Conservation (phyloP, 2,113 vertebrate species). For the Eptesicus fuscus region DNA sequence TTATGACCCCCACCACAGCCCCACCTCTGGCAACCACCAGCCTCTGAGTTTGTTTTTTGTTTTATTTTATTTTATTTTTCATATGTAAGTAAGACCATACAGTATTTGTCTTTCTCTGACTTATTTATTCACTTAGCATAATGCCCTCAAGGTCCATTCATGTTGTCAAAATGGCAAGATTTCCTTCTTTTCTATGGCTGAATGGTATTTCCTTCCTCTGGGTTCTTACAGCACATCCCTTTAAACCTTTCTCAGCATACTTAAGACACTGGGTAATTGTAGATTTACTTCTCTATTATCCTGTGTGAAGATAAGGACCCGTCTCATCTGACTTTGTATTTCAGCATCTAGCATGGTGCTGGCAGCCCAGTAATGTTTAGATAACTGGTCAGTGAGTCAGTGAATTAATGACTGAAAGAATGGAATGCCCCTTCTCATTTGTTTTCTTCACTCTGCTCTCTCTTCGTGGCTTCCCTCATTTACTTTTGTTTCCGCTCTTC, state of each 20-base stretch:
- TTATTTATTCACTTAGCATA: neutral
- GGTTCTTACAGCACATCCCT: neutral
- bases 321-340: neutral
- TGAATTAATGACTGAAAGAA: neutral
- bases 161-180: neutral
- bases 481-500: neutral
- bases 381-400: neutral
- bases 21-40: neutral
- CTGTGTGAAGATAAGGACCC: neutral
- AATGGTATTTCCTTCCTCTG: neutral
- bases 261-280: neutral
- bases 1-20: no score
- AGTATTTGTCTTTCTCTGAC: neutral
- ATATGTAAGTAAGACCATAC: neutral
- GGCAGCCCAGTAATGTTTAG: neutral
- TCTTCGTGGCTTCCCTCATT: neutral
- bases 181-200: neutral
- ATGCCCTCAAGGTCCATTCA: neutral
- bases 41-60: neutral
- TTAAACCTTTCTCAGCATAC: neutral
- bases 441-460: neutral
- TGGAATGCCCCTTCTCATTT: neutral
- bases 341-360: neutral
- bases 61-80: neutral
- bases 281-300: neutral